Percentiles rank a stretch among this genome's conserved stretches.
Conservation (phyloP, 1,140 invertebrate species). For the Atta colombica region DNA sequence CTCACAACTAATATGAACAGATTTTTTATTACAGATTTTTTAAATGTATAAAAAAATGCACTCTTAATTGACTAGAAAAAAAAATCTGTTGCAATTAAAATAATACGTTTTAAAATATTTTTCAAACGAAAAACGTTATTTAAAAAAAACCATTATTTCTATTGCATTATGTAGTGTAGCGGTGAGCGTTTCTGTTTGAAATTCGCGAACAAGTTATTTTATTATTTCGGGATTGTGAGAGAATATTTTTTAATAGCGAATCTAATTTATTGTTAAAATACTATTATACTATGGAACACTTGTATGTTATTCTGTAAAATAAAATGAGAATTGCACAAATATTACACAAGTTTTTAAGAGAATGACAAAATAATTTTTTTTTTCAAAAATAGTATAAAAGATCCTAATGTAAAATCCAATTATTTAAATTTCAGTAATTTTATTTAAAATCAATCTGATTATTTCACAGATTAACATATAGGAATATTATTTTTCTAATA, state of each 20-base stretch:
- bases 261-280: background rate
- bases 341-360: background rate
- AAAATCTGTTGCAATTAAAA: slow-evolving; percentile 6
- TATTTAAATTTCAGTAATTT: background rate
- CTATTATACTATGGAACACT: background rate
- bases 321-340: background rate
- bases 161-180: background rate
- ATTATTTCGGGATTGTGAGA: slow-evolving; percentile 15
- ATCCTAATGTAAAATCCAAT: background rate
- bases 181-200: background rate
- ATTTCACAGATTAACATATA: background rate
- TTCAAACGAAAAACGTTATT: background rate
- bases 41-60: background rate
- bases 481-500: background rate
- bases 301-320: slow-evolving; percentile 20
- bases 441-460: background rate
- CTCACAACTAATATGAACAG: background rate
- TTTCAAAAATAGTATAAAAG: background rate
- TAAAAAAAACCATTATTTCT: slow-evolving; percentile 12
- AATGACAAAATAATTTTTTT: background rate
- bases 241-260: slow-evolving; percentile 20
- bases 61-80: background rate
- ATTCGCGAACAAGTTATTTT: slow-evolving; percentile 33
- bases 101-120: slow-evolving; percentile 28
- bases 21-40: slow-evolving; percentile 11